Percentiles rank a stretch among this genome's conserved stretches.
Evolutionary conservation across 1,140 invertebrate species (phyloP).

Genomic region (Anagrus nilaparvatae): DNA sequence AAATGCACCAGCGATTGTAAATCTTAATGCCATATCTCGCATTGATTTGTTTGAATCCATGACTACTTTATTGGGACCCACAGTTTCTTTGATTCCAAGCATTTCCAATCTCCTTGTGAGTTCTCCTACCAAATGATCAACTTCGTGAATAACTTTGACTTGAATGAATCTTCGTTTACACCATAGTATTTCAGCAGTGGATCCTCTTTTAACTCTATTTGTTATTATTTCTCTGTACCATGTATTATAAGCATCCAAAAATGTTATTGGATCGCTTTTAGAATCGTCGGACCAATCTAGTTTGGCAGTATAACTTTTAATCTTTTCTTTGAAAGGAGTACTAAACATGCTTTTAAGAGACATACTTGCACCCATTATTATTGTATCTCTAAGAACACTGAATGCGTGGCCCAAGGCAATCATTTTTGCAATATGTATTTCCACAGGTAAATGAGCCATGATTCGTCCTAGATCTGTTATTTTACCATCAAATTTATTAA

Average conservation of each 20-base stretch:
- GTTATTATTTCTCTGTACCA: conserved; percentile 27
- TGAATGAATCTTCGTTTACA: conserved; percentile 63
- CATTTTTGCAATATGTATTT: conserved; percentile 72
- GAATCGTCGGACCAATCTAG: conserved; percentile 71
- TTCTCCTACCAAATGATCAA: conserved; percentile 60
- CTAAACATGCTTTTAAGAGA: conserved; percentile 73
- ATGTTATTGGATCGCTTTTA: conserved; percentile 76
- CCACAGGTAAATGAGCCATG: conserved; percentile 73
- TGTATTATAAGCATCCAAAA: conserved; percentile 69
- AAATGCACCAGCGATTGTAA: conserved; percentile 55
- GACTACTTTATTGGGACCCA: conserved; percentile 24
- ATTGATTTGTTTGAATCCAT: conserved; percentile 45
- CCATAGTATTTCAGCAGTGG: conserved; percentile 55
- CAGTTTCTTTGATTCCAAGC: conserved; percentile 43
- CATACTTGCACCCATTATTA: conserved; percentile 83
- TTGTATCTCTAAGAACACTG: conserved; percentile 69
- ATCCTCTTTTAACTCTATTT: conserved; percentile 21
- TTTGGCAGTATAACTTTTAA: conserved; percentile 69
- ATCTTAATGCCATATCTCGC: conserved; percentile 51
- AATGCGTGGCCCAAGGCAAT: conserved; percentile 83
- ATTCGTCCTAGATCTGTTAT: conserved; percentile 78
- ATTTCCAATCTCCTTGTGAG: conserved; percentile 49
- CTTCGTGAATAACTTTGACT: conserved; percentile 59
- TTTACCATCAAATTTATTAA: conserved; percentile 63
- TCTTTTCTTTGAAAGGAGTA: conserved; percentile 55